A percentile compares a stretch with the other conserved stretches of the same genome.
These are phyloP conservation scores for Mechanitis messenoides DNA, from an alignment of 2,888 invertebrate genomes.

Conservation along the genomic window DNA sequence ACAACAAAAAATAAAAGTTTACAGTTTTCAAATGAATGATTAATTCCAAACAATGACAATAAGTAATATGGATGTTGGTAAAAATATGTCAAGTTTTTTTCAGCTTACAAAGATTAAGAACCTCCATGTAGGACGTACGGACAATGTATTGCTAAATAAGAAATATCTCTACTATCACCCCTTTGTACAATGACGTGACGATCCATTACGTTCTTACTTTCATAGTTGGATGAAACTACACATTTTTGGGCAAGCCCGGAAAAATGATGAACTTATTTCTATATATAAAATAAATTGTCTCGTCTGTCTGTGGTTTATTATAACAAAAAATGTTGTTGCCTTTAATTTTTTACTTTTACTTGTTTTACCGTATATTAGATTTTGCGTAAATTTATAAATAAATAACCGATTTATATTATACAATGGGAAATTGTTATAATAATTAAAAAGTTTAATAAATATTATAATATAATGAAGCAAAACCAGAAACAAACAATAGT, in stretches of 20 bases:
- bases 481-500: constrained; percentile 14
- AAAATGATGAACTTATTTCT: constrained; percentile 52
- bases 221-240: constrained; percentile 46
- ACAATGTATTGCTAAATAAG: constrained; percentile 53
- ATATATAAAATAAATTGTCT: neutral
- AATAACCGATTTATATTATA: too few species aligned
- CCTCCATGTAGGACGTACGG: constrained; percentile 23
- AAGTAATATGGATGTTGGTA: too few species aligned
- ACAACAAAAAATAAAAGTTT: too few species aligned
- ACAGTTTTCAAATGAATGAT: too few species aligned
- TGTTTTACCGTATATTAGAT: too few species aligned
- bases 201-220: constrained; percentile 39
- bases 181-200: constrained; percentile 39
- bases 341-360: too few species aligned
- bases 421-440: too few species aligned
- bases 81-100: too few species aligned
- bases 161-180: constrained; percentile 52
- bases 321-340: neutral
- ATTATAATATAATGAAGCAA: neutral
- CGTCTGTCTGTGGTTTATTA: neutral
- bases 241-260: constrained; percentile 42
- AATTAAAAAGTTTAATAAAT: neutral
- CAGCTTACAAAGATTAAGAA: too few species aligned
- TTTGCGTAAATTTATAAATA: too few species aligned
- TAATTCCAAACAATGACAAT: too few species aligned